A percentile compares a stretch with the other conserved stretches of the same genome.
phyloP scores from a whole-genome alignment of 2,797 vertebrate genomes.

The Crax fasciolata region DNA sequence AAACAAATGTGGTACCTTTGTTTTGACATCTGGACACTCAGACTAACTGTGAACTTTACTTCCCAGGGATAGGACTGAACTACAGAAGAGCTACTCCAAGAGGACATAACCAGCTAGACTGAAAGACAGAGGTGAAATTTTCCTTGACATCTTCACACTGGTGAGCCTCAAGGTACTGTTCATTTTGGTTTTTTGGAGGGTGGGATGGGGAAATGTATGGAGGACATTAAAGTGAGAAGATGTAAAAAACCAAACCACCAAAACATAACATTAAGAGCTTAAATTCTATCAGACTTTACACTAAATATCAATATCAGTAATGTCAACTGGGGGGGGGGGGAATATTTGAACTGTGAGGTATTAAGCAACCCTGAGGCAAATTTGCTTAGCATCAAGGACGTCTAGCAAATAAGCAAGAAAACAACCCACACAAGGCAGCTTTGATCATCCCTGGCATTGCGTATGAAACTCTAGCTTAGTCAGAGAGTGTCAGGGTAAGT shows the following conservation, averaged over 20 bases:
- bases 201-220: neutral
- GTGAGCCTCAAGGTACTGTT: neutral
- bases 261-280: neutral
- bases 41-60: constrained; percentile 39
- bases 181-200: neutral
- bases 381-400: constrained; percentile 5
- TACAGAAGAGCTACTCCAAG: constrained; percentile 4
- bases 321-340: neutral
- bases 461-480: constrained; percentile 46
- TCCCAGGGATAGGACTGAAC: constrained; percentile 28
- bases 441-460: neutral
- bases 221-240: neutral
- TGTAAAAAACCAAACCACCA: neutral
- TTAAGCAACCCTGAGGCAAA: neutral
- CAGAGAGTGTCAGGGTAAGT: constrained; percentile 44
- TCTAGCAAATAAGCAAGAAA: neutral
- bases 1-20: constrained; percentile 45
- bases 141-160: neutral
- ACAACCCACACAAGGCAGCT: constrained; percentile 3
- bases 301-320: neutral
- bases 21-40: constrained; percentile 45
- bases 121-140: neutral
- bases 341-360: neutral
- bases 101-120: neutral
- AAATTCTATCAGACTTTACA: neutral